Evolutionary conservation across 2,888 invertebrate species (phyloP).

Genomic region (Ormyrus labotus): DNA sequence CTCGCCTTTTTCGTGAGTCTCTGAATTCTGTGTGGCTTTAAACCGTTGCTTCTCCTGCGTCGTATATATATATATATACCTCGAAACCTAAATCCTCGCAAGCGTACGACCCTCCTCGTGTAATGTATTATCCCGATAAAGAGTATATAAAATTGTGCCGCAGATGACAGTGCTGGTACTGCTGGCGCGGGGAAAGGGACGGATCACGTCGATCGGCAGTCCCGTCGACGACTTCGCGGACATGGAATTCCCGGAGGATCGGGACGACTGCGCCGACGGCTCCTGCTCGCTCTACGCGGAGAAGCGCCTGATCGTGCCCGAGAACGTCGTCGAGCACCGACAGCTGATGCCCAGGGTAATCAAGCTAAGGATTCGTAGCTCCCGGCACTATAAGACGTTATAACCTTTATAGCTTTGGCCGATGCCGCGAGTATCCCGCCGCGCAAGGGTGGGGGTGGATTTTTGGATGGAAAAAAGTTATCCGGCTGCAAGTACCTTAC

Average conservation of each 20-base stretch:
- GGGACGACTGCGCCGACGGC: conserved; percentile 43
- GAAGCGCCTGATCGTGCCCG: conserved; percentile 49
- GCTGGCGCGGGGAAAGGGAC: conserved; percentile 6
- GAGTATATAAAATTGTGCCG: background rate
- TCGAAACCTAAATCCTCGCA: too few relatives aligned
- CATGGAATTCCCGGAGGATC: conserved; percentile 41
- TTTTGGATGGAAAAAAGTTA: too few relatives aligned
- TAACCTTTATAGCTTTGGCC: too few relatives aligned
- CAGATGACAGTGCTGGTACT: conserved; percentile 45
- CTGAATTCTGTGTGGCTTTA: background rate
- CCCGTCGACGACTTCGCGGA: conserved; percentile 49
- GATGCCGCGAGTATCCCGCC: too few relatives aligned
- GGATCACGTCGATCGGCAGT: conserved; percentile 41
- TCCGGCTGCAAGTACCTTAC: too few relatives aligned
- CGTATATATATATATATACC: too few relatives aligned
- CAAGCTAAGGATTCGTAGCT: background rate
- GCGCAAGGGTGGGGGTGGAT: too few relatives aligned
- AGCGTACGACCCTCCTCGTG: too few relatives aligned
- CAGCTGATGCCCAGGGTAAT: conserved; percentile 55
- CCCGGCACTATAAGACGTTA: too few relatives aligned
- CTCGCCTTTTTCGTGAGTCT: conserved; percentile 39
- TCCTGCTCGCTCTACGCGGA: conserved; percentile 46
- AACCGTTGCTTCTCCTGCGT: too few relatives aligned
- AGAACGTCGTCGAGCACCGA: conserved; percentile 51
- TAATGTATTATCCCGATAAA: too few relatives aligned